phyloP scores from a whole-genome alignment of 2,113 vertebrate genomes.

The Diadophis punctatus region DNA sequence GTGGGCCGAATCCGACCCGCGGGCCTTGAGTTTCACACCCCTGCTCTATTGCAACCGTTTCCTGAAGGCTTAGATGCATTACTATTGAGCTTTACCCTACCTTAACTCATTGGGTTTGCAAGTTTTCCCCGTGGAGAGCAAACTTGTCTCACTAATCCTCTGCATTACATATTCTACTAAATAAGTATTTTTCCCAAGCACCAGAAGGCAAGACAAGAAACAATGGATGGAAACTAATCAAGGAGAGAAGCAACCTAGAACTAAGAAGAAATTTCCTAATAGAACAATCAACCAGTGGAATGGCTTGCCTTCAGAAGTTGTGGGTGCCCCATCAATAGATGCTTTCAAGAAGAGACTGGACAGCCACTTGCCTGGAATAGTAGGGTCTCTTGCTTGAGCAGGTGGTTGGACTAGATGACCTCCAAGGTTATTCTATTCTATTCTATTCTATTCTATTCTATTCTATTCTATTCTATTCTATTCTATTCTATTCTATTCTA shows the following conservation, averaged over 20 bases:
- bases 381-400: neutral
- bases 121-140: neutral
- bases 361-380: neutral
- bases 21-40: too few species aligned
- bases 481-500: neutral
- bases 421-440: neutral
- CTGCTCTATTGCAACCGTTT: neutral
- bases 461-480: neutral
- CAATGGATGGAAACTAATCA: neutral
- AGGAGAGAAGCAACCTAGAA: neutral
- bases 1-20: rapidly evolving
- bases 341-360: neutral
- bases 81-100: neutral
- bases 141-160: neutral
- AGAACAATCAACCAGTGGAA: too few species aligned
- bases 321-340: neutral
- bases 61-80: neutral
- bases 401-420: neutral
- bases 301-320: too few species aligned
- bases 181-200: neutral
- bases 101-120: neutral
- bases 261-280: neutral
- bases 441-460: too few species aligned
- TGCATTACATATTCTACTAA: neutral
- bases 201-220: neutral